Evolutionary conservation across 2,797 vertebrate genomes (phyloP).

Genomic region (Falco cherrug): DNA sequence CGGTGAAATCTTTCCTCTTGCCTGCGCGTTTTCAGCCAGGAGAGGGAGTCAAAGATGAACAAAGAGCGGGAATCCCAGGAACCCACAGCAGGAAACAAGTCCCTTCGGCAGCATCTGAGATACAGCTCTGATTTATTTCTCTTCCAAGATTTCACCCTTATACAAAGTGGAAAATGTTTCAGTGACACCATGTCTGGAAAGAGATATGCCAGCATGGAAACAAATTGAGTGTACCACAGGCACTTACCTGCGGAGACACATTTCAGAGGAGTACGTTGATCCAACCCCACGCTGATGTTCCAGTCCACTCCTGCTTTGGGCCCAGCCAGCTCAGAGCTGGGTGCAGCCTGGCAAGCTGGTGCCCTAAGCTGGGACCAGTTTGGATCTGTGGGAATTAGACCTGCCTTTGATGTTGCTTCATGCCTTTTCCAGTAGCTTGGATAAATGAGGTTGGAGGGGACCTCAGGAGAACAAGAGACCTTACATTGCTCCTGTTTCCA

Average conservation of each 20-base stretch:
- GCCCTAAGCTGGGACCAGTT: neutral
- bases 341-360: neutral
- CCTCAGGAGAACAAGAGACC: neutral
- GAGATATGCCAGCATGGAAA: neutral
- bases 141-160: neutral
- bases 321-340: neutral
- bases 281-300: neutral
- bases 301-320: neutral
- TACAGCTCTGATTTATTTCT: neutral
- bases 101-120: neutral
- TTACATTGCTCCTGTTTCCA: neutral
- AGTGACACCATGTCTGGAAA: neutral
- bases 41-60: constrained; percentile 44
- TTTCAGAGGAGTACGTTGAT: neutral
- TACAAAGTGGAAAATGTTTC: neutral
- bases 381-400: neutral
- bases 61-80: neutral
- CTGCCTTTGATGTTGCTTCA: neutral
- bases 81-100: neutral
- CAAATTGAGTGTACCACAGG: neutral
- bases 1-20: neutral
- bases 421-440: neutral
- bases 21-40: neutral
- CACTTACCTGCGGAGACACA: neutral
- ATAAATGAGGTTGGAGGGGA: neutral